Evolutionary conservation across 2,888 invertebrate species (phyloP), one percentile per base, ranked within the genome.

Genomic region (Dasypogon diadema): DNA sequence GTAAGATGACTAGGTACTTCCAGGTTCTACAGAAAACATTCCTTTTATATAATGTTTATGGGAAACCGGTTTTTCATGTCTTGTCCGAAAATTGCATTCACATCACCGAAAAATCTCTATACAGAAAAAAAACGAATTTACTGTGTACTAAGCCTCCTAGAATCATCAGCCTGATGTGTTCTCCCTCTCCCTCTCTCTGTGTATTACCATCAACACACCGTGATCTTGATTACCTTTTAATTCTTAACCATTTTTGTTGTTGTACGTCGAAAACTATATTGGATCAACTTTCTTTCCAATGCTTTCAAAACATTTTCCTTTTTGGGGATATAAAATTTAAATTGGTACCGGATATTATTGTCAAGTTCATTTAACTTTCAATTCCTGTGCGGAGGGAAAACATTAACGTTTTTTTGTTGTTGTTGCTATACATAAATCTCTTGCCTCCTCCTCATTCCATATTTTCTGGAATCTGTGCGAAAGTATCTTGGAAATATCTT

Each of bases 81-180:
- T 60, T 60, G 58, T 21, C 60, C 60, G 37, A 60, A 60, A 60
- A 60, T 60, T 60, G 60, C 60, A 60, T 60, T 58, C 58, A 58
- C 14, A 24, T 16, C 58, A n/a, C n/a, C n/a, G n/a, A n/a, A n/a
- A n/a, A n/a, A n/a, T n/a, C n/a, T n/a, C n/a, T n/a, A n/a, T n/a
- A n/a, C n/a, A n/a, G n/a, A n/a, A n/a, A n/a, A n/a, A n/a, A n/a
- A n/a, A n/a, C n/a, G n/a, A n/a, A n/a, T n/a, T n/a, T n/a, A n/a
- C n/a, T n/a, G n/a, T n/a, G n/a, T n/a, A n/a, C n/a, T n/a, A n/a
- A n/a, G n/a, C n/a, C n/a, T n/a, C n/a, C n/a, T n/a, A n/a, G n/a
- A n/a, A n/a, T n/a, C n/a, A n/a, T n/a, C n/a, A n/a, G n/a, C n/a
- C n/a, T n/a, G n/a, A n/a, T n/a, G n/a, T n/a, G n/a, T n/a, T n/a